phyloP scores from a whole-genome alignment of 2,797 vertebrate genomes.

The Microchirus variegatus region DNA sequence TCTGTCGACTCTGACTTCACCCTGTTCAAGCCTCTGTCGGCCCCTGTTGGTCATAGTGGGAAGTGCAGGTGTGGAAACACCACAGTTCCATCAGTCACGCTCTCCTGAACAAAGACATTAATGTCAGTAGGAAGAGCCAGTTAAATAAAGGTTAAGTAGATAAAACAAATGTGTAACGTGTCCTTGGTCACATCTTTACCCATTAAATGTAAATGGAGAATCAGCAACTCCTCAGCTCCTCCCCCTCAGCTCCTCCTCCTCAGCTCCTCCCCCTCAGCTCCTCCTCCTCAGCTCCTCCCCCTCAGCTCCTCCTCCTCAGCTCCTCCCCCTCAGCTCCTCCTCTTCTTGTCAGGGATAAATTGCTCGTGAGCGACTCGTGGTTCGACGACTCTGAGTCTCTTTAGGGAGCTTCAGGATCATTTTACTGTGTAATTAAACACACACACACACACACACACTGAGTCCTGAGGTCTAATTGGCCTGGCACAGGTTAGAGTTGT shows the following conservation, averaged over 20 bases:
- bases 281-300: constrained; percentile 16
- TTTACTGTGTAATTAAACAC: constrained; percentile 61
- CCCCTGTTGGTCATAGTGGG: constrained; percentile 38
- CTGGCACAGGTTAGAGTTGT: constrained; percentile 29
- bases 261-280: not conserved
- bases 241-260: constrained; percentile 9
- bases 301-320: constrained; percentile 17
- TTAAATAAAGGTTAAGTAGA: constrained; percentile 73
- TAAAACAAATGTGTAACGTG: constrained; percentile 66
- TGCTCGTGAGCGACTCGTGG: not conserved
- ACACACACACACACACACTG: too few species aligned
- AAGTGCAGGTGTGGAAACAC: too few species aligned
- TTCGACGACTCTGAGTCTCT: constrained; percentile 26
- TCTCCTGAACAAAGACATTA: constrained; percentile 56
- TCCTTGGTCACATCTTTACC: constrained; percentile 65
- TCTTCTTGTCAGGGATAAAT: constrained; percentile 7
- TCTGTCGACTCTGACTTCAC: too few species aligned
- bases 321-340: not conserved
- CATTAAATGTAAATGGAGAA: constrained; percentile 61
- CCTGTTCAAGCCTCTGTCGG: too few species aligned
- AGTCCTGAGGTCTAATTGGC: constrained; percentile 43
- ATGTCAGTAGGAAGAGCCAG: constrained; percentile 56
- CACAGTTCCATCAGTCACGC: constrained; percentile 46
- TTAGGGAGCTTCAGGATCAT: constrained; percentile 52
- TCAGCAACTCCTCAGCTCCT: constrained; percentile 50